phyloP scores from a whole-genome alignment of 2,797 vertebrate genomes.

The Balearica regulorum region DNA sequence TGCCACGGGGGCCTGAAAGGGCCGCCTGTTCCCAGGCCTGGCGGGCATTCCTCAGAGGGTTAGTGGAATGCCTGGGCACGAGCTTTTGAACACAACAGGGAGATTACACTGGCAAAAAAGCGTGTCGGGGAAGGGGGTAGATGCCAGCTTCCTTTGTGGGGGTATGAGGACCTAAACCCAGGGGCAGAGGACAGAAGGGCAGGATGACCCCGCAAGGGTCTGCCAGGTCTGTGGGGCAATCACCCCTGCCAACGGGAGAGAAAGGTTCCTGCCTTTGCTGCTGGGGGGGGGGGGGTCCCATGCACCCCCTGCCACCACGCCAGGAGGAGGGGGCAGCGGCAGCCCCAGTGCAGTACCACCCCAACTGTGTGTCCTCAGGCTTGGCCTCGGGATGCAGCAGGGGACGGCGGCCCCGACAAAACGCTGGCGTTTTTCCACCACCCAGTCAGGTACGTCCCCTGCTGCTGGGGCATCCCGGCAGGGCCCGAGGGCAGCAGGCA shows the following conservation, averaged over 20 bases:
- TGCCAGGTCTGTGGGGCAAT: not conserved
- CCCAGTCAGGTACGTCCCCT: conserved; percentile 80
- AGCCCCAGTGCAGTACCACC: not conserved
- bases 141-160: not conserved
- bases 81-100: not conserved
- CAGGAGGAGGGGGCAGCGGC: not conserved
- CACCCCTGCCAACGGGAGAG: fast-evolving
- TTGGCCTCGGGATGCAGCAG: not conserved
- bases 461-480: fast-evolving
- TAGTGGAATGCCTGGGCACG: not conserved
- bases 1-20: not conserved
- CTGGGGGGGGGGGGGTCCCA: not conserved
- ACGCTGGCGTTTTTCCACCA: conserved; percentile 74
- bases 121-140: not conserved
- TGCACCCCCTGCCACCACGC: fast-evolving
- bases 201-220: not conserved
- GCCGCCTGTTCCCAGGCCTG: not conserved
- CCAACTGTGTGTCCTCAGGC: conserved; percentile 66
- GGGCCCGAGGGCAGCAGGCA: not conserved
- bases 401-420: conserved; percentile 59
- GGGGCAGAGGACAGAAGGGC: not conserved
- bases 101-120: conserved; percentile 28
- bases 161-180: not conserved
- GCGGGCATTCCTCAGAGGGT: conserved; percentile 50
- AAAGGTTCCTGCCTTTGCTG: not conserved